These are phyloP conservation scores for Hanleya hanleyi DNA, from an alignment of 2,888 invertebrate genomes.

Conservation along the genomic window DNA sequence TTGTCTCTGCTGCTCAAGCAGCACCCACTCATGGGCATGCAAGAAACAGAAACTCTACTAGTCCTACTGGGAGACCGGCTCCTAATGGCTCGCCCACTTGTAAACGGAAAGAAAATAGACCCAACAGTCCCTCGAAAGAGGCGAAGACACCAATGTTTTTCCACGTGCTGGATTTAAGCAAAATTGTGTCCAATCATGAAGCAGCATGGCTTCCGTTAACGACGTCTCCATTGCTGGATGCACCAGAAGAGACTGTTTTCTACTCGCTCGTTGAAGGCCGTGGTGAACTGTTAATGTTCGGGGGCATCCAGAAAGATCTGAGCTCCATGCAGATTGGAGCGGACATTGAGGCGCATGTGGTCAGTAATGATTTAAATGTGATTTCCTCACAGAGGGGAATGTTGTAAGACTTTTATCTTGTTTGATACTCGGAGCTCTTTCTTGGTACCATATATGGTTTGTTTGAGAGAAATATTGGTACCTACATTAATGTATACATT, in stretches of 20 bases:
- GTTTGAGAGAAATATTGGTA: no score
- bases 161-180: conserved; percentile 88
- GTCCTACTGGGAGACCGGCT: neutral
- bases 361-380: conserved; percentile 52
- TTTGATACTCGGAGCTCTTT: no score
- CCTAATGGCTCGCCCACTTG: conserved; percentile 2
- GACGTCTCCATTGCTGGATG: conserved; percentile 49
- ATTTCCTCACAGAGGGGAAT: no score
- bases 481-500: no score
- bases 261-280: conserved; percentile 92
- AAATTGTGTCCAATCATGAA: conserved; percentile 64
- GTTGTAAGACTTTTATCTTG: no score
- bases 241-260: conserved; percentile 90
- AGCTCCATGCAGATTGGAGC: conserved; percentile 61
- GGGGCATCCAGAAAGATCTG: conserved; percentile 82
- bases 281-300: conserved; percentile 95
- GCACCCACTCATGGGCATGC: neutral
- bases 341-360: conserved; percentile 47
- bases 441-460: no score
- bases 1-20: conserved; percentile 21
- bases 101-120: conserved; percentile 11
- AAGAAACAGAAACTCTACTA: neutral
- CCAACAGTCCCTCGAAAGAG: neutral
- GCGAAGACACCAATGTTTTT: conserved; percentile 81
- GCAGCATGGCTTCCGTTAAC: conserved; percentile 75